Evolutionary conservation across 1,140 invertebrate species (phyloP).

Genomic region (Leptopilina clavipes): DNA sequence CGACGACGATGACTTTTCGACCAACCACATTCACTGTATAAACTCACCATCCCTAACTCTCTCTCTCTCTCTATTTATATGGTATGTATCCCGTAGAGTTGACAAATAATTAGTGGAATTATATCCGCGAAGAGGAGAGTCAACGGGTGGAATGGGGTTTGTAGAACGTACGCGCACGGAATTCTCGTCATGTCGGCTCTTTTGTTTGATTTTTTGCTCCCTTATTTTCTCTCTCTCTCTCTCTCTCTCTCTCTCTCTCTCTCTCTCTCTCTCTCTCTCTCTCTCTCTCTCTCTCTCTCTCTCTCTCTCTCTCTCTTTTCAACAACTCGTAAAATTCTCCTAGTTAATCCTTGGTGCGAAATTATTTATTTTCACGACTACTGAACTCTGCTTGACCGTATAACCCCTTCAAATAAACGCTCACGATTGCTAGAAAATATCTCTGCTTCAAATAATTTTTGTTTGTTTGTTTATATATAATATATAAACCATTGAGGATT

Average conservation of each 20-base stretch:
- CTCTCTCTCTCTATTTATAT: not conserved
- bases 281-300: not conserved
- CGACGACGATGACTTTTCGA: not conserved
- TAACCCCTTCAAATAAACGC: conserved; percentile 13
- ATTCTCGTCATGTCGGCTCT: not conserved
- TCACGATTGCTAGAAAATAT: not conserved
- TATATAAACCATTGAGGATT: too few relatives aligned
- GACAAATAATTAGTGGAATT: conserved; percentile 32
- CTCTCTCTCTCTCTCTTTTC: not conserved
- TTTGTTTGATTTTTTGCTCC: conserved; percentile 9
- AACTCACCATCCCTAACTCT: not conserved
- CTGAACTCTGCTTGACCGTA: conserved; percentile 14
- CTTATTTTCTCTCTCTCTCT: not conserved
- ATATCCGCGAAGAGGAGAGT: conserved; percentile 16
- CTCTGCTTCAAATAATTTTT: too few relatives aligned
- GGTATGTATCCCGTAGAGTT: not conserved
- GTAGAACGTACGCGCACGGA: not conserved
- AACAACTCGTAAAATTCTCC: not conserved
- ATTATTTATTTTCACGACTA: conserved; percentile 32
- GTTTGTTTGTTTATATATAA: too few relatives aligned
- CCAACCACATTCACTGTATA: conserved; percentile 17
- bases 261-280: not conserved
- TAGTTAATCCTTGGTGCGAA: conserved; percentile 14
- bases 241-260: not conserved
- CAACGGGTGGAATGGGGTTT: not conserved